Evolutionary conservation across 1,140 invertebrate species (phyloP).

Genomic region (Anastrepha obliqua): DNA sequence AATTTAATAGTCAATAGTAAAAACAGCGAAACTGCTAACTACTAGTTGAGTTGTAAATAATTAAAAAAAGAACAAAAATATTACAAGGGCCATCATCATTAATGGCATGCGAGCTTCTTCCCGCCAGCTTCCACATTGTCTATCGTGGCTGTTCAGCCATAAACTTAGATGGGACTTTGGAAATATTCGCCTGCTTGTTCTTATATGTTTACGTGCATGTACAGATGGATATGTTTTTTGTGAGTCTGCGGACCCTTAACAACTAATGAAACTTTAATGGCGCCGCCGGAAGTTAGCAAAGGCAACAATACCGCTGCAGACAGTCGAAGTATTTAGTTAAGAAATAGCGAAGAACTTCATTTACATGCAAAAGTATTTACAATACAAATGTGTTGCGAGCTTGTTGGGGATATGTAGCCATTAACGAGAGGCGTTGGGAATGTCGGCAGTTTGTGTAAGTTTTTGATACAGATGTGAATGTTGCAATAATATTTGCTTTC

Average conservation of each 20-base stretch:
- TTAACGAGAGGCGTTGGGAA: too few species aligned
- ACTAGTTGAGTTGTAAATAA: neutral
- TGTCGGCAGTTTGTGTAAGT: too few species aligned
- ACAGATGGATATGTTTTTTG: neutral
- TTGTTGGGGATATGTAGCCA: too few species aligned
- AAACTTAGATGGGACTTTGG: neutral
- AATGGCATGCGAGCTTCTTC: neutral
- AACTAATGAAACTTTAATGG: conserved; percentile 50
- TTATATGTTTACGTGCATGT: neutral
- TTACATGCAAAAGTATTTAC: neutral
- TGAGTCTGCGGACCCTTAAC: conserved; percentile 3
- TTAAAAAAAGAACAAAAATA: neutral
- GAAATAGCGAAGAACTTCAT: neutral
- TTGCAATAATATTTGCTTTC: too few species aligned
- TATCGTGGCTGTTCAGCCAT: neutral
- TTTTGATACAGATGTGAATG: too few species aligned
- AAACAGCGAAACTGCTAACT: neutral
- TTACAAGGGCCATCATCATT: conserved; percentile 8
- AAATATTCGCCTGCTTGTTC: neutral
- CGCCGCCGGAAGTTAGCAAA: conserved; percentile 39
- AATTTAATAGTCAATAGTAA: neutral
- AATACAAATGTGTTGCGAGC: neutral
- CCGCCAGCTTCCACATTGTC: conserved; percentile 3
- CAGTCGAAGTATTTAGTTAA: conserved; percentile 8
- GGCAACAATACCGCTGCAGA: neutral